Conservation (phyloP, 2,888 invertebrate species). For the Dorcus parallelipipedus region DNA sequence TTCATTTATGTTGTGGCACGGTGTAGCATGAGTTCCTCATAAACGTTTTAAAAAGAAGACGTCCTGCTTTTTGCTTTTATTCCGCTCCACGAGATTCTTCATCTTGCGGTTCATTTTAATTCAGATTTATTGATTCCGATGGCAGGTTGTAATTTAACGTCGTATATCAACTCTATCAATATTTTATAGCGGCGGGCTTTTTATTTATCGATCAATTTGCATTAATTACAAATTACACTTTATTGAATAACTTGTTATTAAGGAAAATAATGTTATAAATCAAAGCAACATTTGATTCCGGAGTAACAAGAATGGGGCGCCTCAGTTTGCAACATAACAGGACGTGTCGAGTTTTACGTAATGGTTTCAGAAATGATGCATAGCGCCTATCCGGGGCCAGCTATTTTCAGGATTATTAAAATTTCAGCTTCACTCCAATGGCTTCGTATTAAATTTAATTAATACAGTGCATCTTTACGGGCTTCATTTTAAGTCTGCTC, state of each 20-base stretch:
- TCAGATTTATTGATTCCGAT: background rate
- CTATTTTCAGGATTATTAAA: slow-evolving; percentile 37
- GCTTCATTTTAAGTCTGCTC: slow-evolving; percentile 8
- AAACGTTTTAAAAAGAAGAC: too few relatives aligned
- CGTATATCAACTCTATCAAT: slow-evolving; percentile 12
- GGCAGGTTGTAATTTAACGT: slow-evolving; percentile 17
- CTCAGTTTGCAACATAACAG: background rate
- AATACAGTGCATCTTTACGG: slow-evolving; percentile 29
- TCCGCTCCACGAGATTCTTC: too few relatives aligned
- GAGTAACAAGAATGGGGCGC: background rate
- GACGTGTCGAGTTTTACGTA: slow-evolving; percentile 20
- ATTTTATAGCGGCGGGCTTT: slow-evolving; percentile 7
- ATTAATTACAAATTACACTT: slow-evolving; percentile 15
- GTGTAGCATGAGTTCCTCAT: too few relatives aligned
- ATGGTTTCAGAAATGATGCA: slow-evolving; percentile 32
- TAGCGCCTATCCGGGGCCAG: slow-evolving; percentile 20
- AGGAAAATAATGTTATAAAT: slow-evolving; percentile 9
- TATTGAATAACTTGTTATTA: slow-evolving; percentile 11
- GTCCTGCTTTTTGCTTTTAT: too few relatives aligned
- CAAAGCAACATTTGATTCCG: background rate
- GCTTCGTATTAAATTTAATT: slow-evolving; percentile 36
- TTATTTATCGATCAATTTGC: slow-evolving; percentile 16
- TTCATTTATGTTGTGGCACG: too few relatives aligned
- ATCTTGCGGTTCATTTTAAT: background rate
- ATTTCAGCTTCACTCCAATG: slow-evolving; percentile 33